Base-by-base conservation (phyloP, 2,113 vertebrate species). In the Entomyzon cyanotis region DNA sequence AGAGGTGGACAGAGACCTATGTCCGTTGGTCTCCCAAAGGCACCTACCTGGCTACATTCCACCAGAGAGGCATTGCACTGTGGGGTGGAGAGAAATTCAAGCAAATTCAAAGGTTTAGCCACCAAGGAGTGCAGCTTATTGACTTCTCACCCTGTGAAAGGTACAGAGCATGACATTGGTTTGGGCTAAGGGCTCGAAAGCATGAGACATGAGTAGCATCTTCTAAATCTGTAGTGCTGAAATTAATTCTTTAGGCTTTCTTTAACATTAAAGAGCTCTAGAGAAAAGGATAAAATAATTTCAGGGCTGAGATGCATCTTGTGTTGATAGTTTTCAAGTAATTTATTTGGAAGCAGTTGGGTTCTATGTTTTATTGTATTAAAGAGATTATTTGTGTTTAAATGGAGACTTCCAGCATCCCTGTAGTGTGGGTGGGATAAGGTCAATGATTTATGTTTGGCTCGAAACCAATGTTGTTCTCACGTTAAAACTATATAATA, bases 71-170 rank as follows among this genome's bases (percentile, higher is more conserved):
- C 92, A 99, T 99, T 3, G 99, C 99, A 0, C 96, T 99, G 52
- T 99, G 99, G 99, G 99, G 99, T 11, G 99, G 99, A n/a, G 99
- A 99, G 97, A 99, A 99, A 64, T 99, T 99, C 98, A 99, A 99
- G 73, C 99, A 99, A 97, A 99, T 99, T 53, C 99, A 99, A 96
- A 98, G 99, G 77, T 99, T 99, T 95, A 99, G 99, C 93, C 99
- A 99, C 93, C 99, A 98, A 78, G 99, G 99, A 9, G 99, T 99
- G 37, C 99, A 99, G 83, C 99, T 99, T 16, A 99, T 99, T 27
- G 99, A 99, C 96, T 99, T 99, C 97, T 99, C 99, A 1, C 99
- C 99, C 7, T 99, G 99, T 94, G 99, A 99, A 97, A 99, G 99
- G 99, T 99, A 98, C 62, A 64, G 73, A 27, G 6, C 1, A 1